A percentile compares a stretch with the other conserved stretches of the same genome.
Conservation (phyloP, 2,797 vertebrate genomes). For the Huso huso region DNA sequence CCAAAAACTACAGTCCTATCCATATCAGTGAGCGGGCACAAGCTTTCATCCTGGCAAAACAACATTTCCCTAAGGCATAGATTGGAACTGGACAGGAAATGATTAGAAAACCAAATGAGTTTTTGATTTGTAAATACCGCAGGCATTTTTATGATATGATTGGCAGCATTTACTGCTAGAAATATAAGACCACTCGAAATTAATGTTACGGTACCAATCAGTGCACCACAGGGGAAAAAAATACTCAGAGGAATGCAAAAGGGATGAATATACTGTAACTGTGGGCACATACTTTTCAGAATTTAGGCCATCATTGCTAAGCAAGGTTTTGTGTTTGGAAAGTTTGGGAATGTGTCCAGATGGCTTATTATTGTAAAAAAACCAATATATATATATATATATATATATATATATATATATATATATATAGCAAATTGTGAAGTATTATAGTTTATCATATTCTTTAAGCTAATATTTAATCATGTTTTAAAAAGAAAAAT, state of each 20-base stretch:
- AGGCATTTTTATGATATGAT: conserved; percentile 1
- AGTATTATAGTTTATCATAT: no score
- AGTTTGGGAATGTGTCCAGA: no score
- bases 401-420: no score
- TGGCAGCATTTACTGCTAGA: not conserved
- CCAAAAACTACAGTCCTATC: no score
- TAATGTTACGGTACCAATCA: conserved; percentile 3
- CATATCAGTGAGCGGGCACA: no score
- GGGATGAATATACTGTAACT: not conserved
- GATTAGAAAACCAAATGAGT: not conserved
- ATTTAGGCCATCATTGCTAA: no score
- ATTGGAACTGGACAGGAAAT: conserved; percentile 1
- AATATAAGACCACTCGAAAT: not conserved
- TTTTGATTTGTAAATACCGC: not conserved
- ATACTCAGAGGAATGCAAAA: not conserved
- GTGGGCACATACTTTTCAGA: not conserved
- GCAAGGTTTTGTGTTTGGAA: no score
- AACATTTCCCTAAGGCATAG: not conserved
- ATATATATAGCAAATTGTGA: no score
- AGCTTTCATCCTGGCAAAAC: not conserved
- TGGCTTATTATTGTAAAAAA: no score
- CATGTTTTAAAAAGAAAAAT: no score
- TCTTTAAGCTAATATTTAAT: no score
- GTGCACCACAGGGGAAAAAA: not conserved
- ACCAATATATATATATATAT: no score